Evolutionary conservation across 1,140 invertebrate species (phyloP).

Genomic region (Halesus radiatus): DNA sequence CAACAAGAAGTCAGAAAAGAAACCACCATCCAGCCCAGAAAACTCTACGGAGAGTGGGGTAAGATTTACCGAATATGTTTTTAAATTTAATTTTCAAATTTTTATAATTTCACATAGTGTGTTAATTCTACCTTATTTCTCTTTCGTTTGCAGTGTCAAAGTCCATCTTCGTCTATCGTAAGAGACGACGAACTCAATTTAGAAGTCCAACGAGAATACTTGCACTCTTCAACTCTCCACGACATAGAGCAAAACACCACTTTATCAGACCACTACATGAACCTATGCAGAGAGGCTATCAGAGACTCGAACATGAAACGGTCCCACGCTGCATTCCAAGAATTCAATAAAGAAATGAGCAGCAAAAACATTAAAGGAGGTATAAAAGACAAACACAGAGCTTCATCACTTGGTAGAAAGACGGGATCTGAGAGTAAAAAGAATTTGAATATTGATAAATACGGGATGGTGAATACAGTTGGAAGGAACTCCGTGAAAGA

Average conservation of each 20-base stretch:
- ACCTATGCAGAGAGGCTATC: conserved; percentile 51
- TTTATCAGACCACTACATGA: conserved; percentile 46
- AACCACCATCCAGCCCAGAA: conserved; percentile 27
- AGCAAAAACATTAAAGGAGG: conserved; percentile 23
- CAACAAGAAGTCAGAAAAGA: conserved; percentile 44
- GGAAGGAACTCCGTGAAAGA: conserved; percentile 3
- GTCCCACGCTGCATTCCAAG: conserved; percentile 43
- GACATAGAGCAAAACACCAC: conserved; percentile 21
- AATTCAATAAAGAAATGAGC: conserved; percentile 49
- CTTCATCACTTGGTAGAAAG: conserved; percentile 38
- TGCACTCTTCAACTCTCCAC: conserved; percentile 41
- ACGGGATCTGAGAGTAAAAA: conserved; percentile 39
- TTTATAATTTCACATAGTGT: too few species aligned
- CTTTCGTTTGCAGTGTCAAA: conserved; percentile 39
- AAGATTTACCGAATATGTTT: neutral
- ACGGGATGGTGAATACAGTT: neutral
- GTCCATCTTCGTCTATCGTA: conserved; percentile 31
- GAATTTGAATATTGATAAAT: conserved; percentile 3
- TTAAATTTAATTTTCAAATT: too few species aligned
- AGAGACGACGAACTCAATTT: conserved; percentile 48
- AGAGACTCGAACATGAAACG: conserved; percentile 47
- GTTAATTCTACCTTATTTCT: neutral
- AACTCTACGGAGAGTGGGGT: conserved; percentile 38
- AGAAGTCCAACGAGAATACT: conserved; percentile 51
- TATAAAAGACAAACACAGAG: conserved; percentile 13